Evolutionary conservation across 1,140 invertebrate species (phyloP).

Genomic region (Listronotus bonariensis): DNA sequence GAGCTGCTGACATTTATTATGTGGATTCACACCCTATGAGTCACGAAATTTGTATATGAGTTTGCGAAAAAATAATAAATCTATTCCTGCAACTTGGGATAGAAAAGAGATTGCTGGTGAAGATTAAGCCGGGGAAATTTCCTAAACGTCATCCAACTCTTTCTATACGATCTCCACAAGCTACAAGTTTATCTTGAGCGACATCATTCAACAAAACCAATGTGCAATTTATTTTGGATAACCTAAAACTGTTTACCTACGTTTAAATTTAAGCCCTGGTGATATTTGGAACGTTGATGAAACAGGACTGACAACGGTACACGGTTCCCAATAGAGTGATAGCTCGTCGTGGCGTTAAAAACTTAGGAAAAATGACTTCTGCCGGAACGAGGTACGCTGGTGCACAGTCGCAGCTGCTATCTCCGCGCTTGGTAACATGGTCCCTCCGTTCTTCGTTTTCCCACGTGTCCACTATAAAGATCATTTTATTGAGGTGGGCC

Average conservation of each 20-base stretch:
- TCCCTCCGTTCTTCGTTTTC: conserved; percentile 54
- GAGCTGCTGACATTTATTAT: no score
- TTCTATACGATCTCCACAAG: conserved; percentile 4
- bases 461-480: no score
- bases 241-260: conserved; percentile 10
- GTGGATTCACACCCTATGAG: not conserved
- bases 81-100: not conserved
- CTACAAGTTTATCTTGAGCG: conserved; percentile 5
- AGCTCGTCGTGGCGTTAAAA: no score
- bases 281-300: no score
- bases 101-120: conserved; percentile 4
- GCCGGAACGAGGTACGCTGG: conserved; percentile 55
- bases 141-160: not conserved
- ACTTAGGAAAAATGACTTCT: no score
- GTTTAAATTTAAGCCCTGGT: conserved; percentile 4
- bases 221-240: not conserved
- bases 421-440: conserved; percentile 51
- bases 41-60: not conserved
- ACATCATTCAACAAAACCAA: conserved; percentile 13
- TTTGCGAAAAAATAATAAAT: not conserved
- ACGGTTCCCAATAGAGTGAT: no score
- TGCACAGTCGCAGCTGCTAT: conserved; percentile 49
- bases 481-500: conserved; percentile 49
- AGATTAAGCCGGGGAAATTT: not conserved
- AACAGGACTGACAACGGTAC: no score